Base-by-base conservation (phyloP, 1,140 invertebrate species). In the Saccostrea glomerata region DNA sequence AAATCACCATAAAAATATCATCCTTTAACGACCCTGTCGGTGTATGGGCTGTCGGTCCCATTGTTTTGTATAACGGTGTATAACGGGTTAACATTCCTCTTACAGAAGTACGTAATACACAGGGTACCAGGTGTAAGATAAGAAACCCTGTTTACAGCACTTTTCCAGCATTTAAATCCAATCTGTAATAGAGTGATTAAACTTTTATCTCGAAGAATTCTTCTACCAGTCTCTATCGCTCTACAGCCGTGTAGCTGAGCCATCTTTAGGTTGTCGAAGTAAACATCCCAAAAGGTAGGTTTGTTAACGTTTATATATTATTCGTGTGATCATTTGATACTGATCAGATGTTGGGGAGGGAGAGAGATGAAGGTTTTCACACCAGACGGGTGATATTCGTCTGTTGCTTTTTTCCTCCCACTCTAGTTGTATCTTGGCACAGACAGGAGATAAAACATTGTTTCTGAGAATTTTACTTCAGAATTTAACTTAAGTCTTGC, bases 151-250 rank as follows among this genome's bases (percentile, higher is more conserved):
- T 77, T 30, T 77, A 77, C 25, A 77, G 25, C 70, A 77, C 70
- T 77, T 77, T 47, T 77, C 70, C 70, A 77, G 70, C 30, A 77
- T 77, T 77, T 77, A 77, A 77, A 77, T 30, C 13, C 70, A 77
- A 77, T 77, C 70, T 30, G 70, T 77, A 30, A 13, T 63, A n/a
- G 30, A 36, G 25, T 77, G 70, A 77, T 77, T 77, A 30, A 77
- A 77, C 70, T 77, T 77, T 77, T 30, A 63, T 63, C 58, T 63
- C 17, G 17, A 17, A 63, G 58, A 63, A 63, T 17, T 63, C 58
- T 63, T 63, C 58, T 17, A 63, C 1, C 58, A 63, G 15, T 20
- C 58, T 63, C n/a, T 20, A 20, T 63, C 58, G n/a, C n/a, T 63
- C 6, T 17, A 63, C 6, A 63, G 17, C 58, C 17, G 17, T 63